Evolutionary conservation across 2,113 vertebrate genomes (phyloP), one percentile per base, ranked within the genome.

Genomic region (Indicator indicator): DNA sequence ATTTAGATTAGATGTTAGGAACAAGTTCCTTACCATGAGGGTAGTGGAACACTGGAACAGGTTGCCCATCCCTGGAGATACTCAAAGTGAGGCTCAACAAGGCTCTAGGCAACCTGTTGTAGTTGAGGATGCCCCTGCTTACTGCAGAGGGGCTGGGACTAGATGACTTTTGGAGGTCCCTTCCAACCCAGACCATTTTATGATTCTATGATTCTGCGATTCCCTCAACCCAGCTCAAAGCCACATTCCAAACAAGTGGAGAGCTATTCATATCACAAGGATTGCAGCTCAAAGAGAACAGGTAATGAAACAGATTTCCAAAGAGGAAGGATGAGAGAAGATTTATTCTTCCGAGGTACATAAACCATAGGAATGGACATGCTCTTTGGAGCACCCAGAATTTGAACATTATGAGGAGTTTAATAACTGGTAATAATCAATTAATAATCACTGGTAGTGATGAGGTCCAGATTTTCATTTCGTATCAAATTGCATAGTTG

Each of bases 371-470:
- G 48, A 67, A 59, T 8, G 7, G 23, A 24, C 42, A 12, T 14
- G 16, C 4, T 81, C 17, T 60, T 85, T 28, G 38, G 60, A 80
- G 28, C 36, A 67, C 11, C 11, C 30, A 36, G 54, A 32, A 58
- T 52, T 32, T 42, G 42, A 78, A 73, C 86, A 64, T 67, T 71
- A 30, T 55, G 33, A 86, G 67, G 54, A 27, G 44, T 48, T 93
- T 69, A 81, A 90, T 84, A 72, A 75, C 63, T 48, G 30, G 27
- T 84, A 82, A 44, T 71, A 88, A 89, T 84, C 63, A 91, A 77
- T 93, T 89, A 85, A 90, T 87, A 82, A 92, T 83, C 42, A 28
- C 18, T 30, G 33, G 10, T 85, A 42, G 9, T 46, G 83, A 86
- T 9, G 54, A 83, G 40, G 40, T 30, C 5, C 50, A 74, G 56